Percentiles rank a stretch among this genome's conserved stretches.
These are phyloP conservation scores for Dryas iulia DNA, from an alignment of 1,140 invertebrate species.

Conservation along the genomic window DNA sequence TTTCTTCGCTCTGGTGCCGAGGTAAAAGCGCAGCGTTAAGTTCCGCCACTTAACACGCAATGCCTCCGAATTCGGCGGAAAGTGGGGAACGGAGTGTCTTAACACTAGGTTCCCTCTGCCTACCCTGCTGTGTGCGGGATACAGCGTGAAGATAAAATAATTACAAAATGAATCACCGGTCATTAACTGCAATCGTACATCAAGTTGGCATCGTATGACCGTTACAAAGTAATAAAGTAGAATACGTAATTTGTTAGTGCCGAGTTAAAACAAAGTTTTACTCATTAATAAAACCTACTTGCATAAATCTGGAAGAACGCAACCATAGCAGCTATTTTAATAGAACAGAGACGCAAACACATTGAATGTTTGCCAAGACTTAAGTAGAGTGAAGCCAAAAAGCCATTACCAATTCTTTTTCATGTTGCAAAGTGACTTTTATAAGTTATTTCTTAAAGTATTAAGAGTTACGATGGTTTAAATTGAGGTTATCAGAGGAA, in stretches of 20 bases:
- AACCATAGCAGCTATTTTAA: neutral
- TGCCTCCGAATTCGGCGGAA: too few relatives aligned
- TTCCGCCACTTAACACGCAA: too few relatives aligned
- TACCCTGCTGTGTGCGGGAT: too few relatives aligned
- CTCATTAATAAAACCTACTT: constrained; percentile 3
- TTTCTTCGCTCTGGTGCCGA: too few relatives aligned
- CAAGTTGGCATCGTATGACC: neutral
- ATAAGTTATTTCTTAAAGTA: neutral
- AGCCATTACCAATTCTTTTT: neutral
- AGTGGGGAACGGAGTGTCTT: too few relatives aligned
- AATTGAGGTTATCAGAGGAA: neutral
- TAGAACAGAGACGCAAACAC: neutral
- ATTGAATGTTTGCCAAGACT: constrained; percentile 10
- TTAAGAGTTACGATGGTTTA: neutral
- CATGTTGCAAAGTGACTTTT: neutral
- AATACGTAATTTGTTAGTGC: neutral
- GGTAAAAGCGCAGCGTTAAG: too few relatives aligned
- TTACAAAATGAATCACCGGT: neutral
- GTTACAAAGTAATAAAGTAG: neutral
- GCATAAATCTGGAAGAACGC: constrained; percentile 12
- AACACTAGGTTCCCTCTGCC: too few relatives aligned
- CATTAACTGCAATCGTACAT: neutral
- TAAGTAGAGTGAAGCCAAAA: constrained; percentile 10
- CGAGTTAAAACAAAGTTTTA: neutral
- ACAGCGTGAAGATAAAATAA: neutral